These are phyloP conservation scores for Hipparchia semele DNA, from an alignment of 2,888 invertebrate genomes.

Conservation along the genomic window DNA sequence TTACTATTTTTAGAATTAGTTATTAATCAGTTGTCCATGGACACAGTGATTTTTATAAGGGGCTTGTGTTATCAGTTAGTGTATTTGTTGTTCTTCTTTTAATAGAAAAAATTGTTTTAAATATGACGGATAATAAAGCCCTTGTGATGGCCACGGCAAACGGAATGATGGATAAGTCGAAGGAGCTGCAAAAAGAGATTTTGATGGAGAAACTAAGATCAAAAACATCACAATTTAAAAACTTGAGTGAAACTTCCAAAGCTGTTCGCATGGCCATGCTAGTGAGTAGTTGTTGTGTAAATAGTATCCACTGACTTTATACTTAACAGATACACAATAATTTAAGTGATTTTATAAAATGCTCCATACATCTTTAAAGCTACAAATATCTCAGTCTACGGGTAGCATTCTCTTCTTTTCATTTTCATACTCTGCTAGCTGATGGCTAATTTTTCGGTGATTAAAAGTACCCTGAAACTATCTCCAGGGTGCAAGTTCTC, in stretches of 20 bases:
- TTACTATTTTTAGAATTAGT: slow-evolving; percentile 9
- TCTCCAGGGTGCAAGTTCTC: no score
- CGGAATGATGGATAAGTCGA: slow-evolving; percentile 71
- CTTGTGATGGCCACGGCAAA: slow-evolving; percentile 62
- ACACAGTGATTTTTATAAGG: background rate
- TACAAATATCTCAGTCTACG: background rate
- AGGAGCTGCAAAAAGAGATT: slow-evolving; percentile 88
- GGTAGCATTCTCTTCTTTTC: background rate
- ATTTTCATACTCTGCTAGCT: no score
- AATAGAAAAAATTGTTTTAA: slow-evolving; percentile 39
- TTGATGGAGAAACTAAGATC: slow-evolving; percentile 96
- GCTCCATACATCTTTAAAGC: background rate
- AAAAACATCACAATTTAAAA: slow-evolving; percentile 91
- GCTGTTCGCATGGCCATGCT: slow-evolving; percentile 93
- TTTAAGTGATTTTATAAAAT: background rate
- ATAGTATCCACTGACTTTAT: background rate
- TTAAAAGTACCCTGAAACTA: no score
- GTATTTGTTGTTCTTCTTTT: slow-evolving; percentile 45
- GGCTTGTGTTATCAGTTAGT: slow-evolving; percentile 44
- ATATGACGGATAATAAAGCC: slow-evolving; percentile 68
- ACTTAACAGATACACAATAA: background rate
- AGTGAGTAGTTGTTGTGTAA: slow-evolving; percentile 76
- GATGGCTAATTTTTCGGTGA: no score
- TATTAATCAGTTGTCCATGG: slow-evolving; percentile 11
- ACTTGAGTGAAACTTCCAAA: slow-evolving; percentile 93